Conservation (phyloP, 1,140 invertebrate species). For the Lasaia peninsularis region DNA sequence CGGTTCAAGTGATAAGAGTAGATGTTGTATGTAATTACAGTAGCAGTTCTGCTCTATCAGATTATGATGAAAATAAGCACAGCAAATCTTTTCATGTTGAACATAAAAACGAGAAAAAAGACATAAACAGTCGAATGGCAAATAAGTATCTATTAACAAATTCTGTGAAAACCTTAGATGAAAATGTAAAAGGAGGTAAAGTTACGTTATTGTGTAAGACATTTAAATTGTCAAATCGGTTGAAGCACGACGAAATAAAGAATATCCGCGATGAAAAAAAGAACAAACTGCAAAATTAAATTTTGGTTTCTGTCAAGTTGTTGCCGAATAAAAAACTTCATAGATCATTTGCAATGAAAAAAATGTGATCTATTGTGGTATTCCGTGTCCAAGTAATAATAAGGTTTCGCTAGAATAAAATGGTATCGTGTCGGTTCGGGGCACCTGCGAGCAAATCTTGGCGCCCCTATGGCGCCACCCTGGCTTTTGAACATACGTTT, state of each 20-base stretch:
- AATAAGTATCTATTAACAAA: constrained; percentile 63
- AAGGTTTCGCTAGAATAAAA: constrained; percentile 21
- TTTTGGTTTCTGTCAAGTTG: constrained; percentile 6
- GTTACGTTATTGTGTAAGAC: constrained; percentile 71
- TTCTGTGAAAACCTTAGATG: constrained; percentile 54
- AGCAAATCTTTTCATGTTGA: constrained; percentile 14
- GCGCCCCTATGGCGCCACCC: constrained; percentile 54
- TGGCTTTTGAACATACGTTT: constrained; percentile 30
- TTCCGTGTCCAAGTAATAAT: constrained; percentile 15
- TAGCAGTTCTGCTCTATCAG: constrained; percentile 38
- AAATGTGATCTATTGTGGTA: constrained; percentile 13
- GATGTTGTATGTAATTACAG: constrained; percentile 65
- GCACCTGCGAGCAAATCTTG: constrained; percentile 52
- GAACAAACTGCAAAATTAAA: constrained; percentile 13
- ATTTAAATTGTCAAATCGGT: constrained; percentile 53
- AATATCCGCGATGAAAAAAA: constrained; percentile 21
- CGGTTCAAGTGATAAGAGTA: constrained; percentile 69
- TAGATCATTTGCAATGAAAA: constrained; percentile 1
- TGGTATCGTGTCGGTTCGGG: constrained; percentile 28
- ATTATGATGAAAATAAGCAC: constrained; percentile 41
- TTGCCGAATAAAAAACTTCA: constrained; percentile 8
- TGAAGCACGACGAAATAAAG: constrained; percentile 20
- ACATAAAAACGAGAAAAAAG: constrained; percentile 25
- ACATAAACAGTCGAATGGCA: constrained; percentile 38
- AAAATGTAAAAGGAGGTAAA: constrained; percentile 51